Percentiles rank a stretch among this genome's conserved stretches.
These are phyloP conservation scores for Euura saliciscinereae DNA, from an alignment of 1,140 invertebrate genomes.

Conservation along the genomic window DNA sequence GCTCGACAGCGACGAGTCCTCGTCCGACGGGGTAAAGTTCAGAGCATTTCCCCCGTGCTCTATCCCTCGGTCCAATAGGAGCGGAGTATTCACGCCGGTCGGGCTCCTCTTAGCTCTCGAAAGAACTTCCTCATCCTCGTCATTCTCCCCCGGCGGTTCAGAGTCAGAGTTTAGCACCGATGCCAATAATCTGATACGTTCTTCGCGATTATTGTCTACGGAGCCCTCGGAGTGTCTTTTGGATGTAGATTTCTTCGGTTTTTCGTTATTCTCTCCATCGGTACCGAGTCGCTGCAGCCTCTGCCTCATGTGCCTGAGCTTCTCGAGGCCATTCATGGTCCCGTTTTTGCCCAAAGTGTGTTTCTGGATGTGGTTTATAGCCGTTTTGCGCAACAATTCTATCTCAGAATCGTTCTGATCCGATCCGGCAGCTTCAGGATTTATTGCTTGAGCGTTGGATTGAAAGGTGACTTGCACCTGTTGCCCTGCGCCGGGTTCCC, in stretches of 20 bases:
- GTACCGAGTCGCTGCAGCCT: background rate
- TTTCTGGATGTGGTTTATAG: background rate
- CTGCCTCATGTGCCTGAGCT: background rate
- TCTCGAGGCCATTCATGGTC: background rate
- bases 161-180: constrained; percentile 22
- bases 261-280: background rate
- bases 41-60: constrained; percentile 75
- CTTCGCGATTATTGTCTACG: background rate
- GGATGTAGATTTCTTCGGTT: background rate
- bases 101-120: constrained; percentile 58
- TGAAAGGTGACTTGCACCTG: constrained; percentile 75
- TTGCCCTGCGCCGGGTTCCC: constrained; percentile 62
- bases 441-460: constrained; percentile 59
- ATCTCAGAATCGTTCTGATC: background rate
- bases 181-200: background rate
- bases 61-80: constrained; percentile 72
- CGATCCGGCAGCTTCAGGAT: no score
- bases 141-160: constrained; percentile 51
- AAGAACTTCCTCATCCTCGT: constrained; percentile 39
- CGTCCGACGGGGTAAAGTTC: constrained; percentile 61
- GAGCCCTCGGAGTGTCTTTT: background rate
- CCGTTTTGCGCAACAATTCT: background rate
- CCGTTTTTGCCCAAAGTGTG: background rate
- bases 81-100: constrained; percentile 56
- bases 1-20: constrained; percentile 73